Evolutionary conservation across 2,888 invertebrate species (phyloP).

Genomic region (Macrophya alboannulata): DNA sequence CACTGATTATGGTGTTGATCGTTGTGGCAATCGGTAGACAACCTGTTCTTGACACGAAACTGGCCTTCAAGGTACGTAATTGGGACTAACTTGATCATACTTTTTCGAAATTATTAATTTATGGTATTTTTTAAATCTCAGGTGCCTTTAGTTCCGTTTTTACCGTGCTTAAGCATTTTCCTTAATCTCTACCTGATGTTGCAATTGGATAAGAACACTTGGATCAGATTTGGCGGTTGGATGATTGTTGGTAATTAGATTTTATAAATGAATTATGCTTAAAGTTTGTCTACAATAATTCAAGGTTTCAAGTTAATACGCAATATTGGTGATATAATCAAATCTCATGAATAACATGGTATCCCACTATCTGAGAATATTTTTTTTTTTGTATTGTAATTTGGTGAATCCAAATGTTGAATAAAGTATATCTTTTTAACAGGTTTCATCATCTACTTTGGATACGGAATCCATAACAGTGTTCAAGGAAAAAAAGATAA

Average conservation of each 20-base stretch:
- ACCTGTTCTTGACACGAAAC: conserved; percentile 83
- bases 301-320: neutral
- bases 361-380: neutral
- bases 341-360: too few species aligned
- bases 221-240: conserved; percentile 95
- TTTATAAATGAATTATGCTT: neutral
- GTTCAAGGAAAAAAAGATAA: conserved; percentile 81
- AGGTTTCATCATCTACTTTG: conserved; percentile 93
- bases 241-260: conserved; percentile 88
- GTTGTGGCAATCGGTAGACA: conserved; percentile 86
- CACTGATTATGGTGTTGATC: conserved; percentile 80
- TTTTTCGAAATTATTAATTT: conserved; percentile 55
- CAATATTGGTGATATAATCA: too few species aligned
- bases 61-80: conserved; percentile 87
- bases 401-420: conserved; percentile 17
- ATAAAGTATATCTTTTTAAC: conserved; percentile 66
- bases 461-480: conserved; percentile 92
- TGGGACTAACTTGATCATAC: conserved; percentile 37
- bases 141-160: conserved; percentile 93
- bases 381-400: neutral
- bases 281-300: neutral
- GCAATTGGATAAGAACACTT: conserved; percentile 91
- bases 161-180: conserved; percentile 92
- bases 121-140: conserved; percentile 73
- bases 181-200: conserved; percentile 96